Percentiles rank a stretch among this genome's conserved stretches.
phyloP scores from a whole-genome alignment of 2,113 vertebrate genomes.

The Epinephelus moara region DNA sequence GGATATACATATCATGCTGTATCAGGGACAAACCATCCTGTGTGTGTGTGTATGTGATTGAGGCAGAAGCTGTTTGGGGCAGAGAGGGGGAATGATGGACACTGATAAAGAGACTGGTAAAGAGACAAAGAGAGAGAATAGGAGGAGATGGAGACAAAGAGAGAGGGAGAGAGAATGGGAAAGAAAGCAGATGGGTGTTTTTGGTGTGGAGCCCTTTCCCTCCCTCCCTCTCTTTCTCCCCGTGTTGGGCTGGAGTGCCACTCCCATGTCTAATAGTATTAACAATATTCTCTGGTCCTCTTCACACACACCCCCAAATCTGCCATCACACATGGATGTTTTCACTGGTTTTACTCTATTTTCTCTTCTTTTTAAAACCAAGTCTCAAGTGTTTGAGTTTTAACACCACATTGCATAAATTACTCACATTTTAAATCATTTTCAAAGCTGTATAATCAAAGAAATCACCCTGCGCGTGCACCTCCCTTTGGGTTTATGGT shows the following conservation, averaged over 20 bases:
- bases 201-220: conserved; percentile 42
- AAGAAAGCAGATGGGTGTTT: conserved; percentile 77
- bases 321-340: conserved; percentile 6
- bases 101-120: conserved; percentile 26
- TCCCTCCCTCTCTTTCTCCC: conserved; percentile 2
- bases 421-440: background rate
- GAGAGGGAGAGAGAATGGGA: conserved; percentile 68
- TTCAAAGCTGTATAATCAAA: background rate
- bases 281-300: conserved; percentile 55
- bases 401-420: background rate
- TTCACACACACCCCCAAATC: conserved; percentile 48
- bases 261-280: conserved; percentile 70
- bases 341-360: background rate
- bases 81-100: conserved; percentile 28
- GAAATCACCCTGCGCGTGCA: background rate
- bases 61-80: conserved; percentile 27
- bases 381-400: background rate
- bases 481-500: background rate
- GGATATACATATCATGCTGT: conserved; percentile 6
- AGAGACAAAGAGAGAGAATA: conserved; percentile 62
- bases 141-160: conserved; percentile 69
- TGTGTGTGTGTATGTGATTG: conserved; percentile 4
- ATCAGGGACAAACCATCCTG: background rate
- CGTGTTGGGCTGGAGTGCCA: conserved; percentile 54
- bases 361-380: background rate